Evolutionary conservation across 2,113 vertebrate species (phyloP), one percentile per base, ranked within the genome.

Genomic region (Paracanthobrama guichenoti): DNA sequence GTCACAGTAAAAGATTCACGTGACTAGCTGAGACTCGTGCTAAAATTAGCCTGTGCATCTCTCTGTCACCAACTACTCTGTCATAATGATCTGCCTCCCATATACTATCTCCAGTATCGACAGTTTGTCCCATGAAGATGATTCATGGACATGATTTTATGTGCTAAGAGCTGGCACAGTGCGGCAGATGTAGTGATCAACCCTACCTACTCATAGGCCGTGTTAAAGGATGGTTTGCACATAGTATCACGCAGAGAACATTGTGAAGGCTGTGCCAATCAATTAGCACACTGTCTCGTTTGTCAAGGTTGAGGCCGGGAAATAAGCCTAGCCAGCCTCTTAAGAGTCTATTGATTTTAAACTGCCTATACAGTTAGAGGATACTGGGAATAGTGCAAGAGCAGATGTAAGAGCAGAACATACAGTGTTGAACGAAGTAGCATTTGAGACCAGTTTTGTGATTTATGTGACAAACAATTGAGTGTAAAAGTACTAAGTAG

Each of bases 261-360:
- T 57, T 28, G 28, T n/a, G 74, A 82, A 69, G 60, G 60, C 53
- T 81, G 73, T 42, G 39, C 39, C 42, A 75, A 87, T 87, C 86
- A 81, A 81, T 81, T 80, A 81, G 59, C 31, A 35, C 26, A 28
- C 60, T 69, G 60, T 13, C 50, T 84, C 71, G 16, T 84, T 87
- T 81, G 86, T 84, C 76, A 84, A 48, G 35, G 24, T 4, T 53
- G 59, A 69, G 64, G 59, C 48, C 4, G 59, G 66, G 86, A 85
- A 81, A 84, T 81, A 84, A 81, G 77, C 82, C 50, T 79, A 18
- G 82, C 67, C 76, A n/a, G 46, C 78, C 60, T 42, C 46, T 81
- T 76, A 81, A 84, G 71, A 69, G 71, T 16, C 16, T 84, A 84
- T 87, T 81, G 86, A 87, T 87, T 76, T 84, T 81, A 66, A 31